Evolutionary conservation across 2,888 invertebrate genomes (phyloP).

Genomic region (Drepanosiphum platanoidis): DNA sequence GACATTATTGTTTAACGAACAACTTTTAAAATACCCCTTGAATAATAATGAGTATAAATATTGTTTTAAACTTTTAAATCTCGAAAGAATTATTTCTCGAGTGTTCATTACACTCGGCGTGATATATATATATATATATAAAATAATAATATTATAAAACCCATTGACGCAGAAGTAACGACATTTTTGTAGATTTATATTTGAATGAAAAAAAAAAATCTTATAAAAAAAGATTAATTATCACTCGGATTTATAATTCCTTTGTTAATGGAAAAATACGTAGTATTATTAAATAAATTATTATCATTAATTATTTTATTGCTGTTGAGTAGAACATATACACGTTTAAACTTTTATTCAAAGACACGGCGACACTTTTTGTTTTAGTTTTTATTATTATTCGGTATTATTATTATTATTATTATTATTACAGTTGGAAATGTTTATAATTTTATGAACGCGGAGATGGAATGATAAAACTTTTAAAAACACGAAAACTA

Average conservation of each 20-base stretch:
- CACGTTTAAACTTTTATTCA: neutral
- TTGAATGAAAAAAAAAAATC: neutral
- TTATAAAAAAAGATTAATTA: neutral
- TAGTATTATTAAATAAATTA: conserved; percentile 14
- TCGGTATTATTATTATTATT: too few species aligned
- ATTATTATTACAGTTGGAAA: neutral
- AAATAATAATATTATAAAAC: too few species aligned
- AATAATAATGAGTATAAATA: neutral
- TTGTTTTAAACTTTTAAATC: neutral
- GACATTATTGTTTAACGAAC: too few species aligned
- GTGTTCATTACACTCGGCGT: neutral
- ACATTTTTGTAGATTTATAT: neutral
- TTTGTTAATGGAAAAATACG: neutral
- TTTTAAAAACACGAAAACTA: neutral
- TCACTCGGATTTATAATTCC: neutral
- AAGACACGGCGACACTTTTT: neutral
- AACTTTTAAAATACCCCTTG: too few species aligned
- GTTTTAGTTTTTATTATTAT: neutral
- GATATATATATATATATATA: too few species aligned
- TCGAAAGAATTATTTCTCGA: neutral
- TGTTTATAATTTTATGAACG: conserved; percentile 1
- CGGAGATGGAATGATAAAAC: neutral
- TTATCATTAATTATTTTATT: conserved; percentile 1
- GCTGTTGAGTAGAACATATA: neutral
- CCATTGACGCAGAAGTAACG: neutral